Base-by-base conservation (phyloP, 2,888 invertebrate genomes). In the Schizotus pectinicornis region DNA sequence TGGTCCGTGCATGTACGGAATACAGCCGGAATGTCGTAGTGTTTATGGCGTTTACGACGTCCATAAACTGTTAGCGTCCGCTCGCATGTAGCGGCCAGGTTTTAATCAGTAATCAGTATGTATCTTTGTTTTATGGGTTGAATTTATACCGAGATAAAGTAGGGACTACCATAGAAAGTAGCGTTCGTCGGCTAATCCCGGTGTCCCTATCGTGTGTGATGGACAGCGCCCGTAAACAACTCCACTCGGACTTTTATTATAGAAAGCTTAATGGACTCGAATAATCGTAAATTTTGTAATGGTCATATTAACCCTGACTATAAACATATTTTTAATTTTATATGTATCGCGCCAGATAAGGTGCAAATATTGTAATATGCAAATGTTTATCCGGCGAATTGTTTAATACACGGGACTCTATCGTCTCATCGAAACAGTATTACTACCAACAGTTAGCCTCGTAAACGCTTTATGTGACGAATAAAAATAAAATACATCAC, bases 81-180 rank as follows among this genome's bases (percentile, higher is more conserved):
- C 72, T 73, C 69, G 73, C 73, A 71, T 75, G 74, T 73, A 73
- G 73, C 68, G 73, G 63, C 74, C 69, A 67, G 69, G 70, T 73
- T 76, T 73, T 77, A 77, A 77, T 75, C 75, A 74, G 74, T 76
- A 77, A 77, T 77, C 77, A 77, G 77, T 77, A 77, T 78, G 77
- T 78, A 78, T 76, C 77, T 75, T 73, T 74, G 73, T 69, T 76
- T 74, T 74, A 75, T 69, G 74, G 67, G 66, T 67, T 68, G 71
- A 72, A 74, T 74, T 74, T 75, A 75, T 74, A 74, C 70, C 67
- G 67, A 74, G 71, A 75, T 74, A 71, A 72, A 71, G 70, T 68
- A 66, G 65, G 64, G 67, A 66, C 71, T 70, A 65, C 69, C 65
- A 69, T 72, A 73, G 70, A 72, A 73, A 73, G 72, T 70, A 67